phyloP scores from a whole-genome alignment of 2,888 invertebrate genomes.

The Panorpa germanica region DNA sequence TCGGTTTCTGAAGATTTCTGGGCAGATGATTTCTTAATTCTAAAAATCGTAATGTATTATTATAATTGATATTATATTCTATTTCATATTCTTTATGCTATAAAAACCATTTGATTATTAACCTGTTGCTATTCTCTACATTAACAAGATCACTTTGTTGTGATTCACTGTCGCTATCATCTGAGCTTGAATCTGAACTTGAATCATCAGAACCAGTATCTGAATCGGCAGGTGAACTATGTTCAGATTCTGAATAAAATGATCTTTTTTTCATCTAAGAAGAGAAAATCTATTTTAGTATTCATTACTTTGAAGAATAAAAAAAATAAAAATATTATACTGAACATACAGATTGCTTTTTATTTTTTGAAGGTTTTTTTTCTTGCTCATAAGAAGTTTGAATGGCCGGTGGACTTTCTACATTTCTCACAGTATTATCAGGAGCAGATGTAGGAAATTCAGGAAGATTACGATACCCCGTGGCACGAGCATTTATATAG shows the following conservation, averaged over 20 bases:
- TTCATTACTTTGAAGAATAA: slow-evolving; percentile 14
- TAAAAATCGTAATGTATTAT: slow-evolving; percentile 11
- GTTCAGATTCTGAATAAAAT: slow-evolving; percentile 39
- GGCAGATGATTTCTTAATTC: slow-evolving; percentile 12
- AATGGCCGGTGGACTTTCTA: slow-evolving; percentile 27
- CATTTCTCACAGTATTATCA: slow-evolving; percentile 59
- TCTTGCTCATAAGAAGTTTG: slow-evolving; percentile 10
- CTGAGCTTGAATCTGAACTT: slow-evolving; percentile 18
- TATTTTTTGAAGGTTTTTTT: slow-evolving; percentile 5
- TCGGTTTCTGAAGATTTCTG: slow-evolving; percentile 11
- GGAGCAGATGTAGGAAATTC: slow-evolving; percentile 58
- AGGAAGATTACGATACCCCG: slow-evolving; percentile 80
- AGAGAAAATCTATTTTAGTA: slow-evolving; percentile 18
- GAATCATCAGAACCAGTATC: slow-evolving; percentile 19
- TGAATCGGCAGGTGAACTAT: slow-evolving; percentile 11
- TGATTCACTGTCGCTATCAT: slow-evolving; percentile 16
- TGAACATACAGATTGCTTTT: too few relatives aligned
- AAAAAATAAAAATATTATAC: slow-evolving; percentile 6
- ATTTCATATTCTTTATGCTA: too few relatives aligned
- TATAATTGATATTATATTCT: too few relatives aligned
- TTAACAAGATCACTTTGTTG: slow-evolving; percentile 9
- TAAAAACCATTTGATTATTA: too few relatives aligned
- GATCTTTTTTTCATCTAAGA: slow-evolving; percentile 32
- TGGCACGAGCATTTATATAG: slow-evolving; percentile 70
- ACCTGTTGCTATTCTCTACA: slow-evolving; percentile 6